Conservation (phyloP, 2,113 vertebrate species). For the Platanista minor region DNA sequence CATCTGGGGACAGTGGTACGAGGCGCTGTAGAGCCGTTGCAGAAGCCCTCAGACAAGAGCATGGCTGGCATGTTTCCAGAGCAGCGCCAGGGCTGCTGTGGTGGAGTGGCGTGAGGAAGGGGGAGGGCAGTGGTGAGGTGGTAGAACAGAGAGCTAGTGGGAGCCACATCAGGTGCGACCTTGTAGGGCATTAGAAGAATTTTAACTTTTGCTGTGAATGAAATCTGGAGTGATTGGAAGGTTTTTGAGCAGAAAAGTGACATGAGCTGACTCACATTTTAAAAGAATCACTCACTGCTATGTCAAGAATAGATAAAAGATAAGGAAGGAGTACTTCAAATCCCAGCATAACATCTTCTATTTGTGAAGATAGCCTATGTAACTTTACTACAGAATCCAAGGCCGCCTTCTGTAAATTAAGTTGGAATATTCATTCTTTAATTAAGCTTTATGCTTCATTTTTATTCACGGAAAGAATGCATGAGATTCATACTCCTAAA, state of each 20-base stretch:
- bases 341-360: background rate
- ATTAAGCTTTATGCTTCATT: conserved; percentile 9
- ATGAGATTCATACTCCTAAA: conserved; percentile 36
- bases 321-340: background rate
- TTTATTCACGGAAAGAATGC: background rate
- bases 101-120: background rate
- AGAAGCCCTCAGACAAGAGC: background rate
- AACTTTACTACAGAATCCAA: background rate
- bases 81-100: background rate
- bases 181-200: background rate
- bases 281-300: background rate
- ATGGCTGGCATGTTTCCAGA: background rate
- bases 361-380: background rate
- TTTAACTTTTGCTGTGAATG: background rate
- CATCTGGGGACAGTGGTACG: background rate
- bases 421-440: background rate
- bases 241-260: background rate
- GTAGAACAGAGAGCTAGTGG: background rate
- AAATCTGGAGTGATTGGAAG: background rate
- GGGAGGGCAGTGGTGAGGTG: background rate
- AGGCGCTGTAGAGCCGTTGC: too few species aligned
- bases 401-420: background rate
- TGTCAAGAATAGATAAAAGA: background rate
- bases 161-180: background rate
- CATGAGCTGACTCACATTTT: background rate